Percentiles rank a stretch among this genome's conserved stretches.
phyloP scores from a whole-genome alignment of 2,113 vertebrate genomes.

The Chaetodon trifascialis region DNA sequence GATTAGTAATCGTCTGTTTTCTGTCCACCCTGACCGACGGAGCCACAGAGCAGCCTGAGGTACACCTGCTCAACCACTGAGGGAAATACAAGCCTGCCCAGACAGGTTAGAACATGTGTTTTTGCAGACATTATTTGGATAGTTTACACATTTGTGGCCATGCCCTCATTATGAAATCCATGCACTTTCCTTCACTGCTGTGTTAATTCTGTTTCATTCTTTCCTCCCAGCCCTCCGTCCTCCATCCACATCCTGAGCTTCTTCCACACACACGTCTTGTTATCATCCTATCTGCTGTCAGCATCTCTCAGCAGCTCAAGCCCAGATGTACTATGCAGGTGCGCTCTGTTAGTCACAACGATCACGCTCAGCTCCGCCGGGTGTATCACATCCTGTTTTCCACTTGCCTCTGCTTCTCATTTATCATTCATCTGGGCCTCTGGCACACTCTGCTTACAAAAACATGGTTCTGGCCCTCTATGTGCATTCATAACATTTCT shows the following conservation, averaged over 20 bases:
- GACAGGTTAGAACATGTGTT: slow-evolving; percentile 50
- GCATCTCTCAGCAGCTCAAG: background rate
- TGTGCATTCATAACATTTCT: slow-evolving; percentile 36
- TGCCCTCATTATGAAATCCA: slow-evolving; percentile 32
- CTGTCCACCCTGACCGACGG: slow-evolving; percentile 7
- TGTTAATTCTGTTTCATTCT: slow-evolving; percentile 26
- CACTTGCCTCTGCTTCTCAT: slow-evolving; percentile 47
- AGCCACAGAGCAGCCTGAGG: slow-evolving; percentile 43
- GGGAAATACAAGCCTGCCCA: slow-evolving; percentile 36
- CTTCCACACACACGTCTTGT: background rate
- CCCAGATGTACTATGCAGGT: slow-evolving; percentile 43
- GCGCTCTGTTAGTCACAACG: slow-evolving; percentile 32
- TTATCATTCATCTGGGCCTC: slow-evolving; percentile 39
- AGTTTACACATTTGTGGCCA: slow-evolving; percentile 46
- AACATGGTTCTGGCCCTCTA: slow-evolving; percentile 22
- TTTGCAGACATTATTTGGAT: slow-evolving; percentile 53
- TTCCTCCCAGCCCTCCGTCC: slow-evolving; percentile 23
- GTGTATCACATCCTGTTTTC: slow-evolving; percentile 60
- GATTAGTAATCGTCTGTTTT: slow-evolving; percentile 15
- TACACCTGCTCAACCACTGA: slow-evolving; percentile 57
- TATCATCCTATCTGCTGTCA: background rate
- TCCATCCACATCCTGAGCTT: slow-evolving; percentile 3
- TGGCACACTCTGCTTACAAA: slow-evolving; percentile 11
- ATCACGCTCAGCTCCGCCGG: background rate
- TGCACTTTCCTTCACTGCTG: slow-evolving; percentile 2